A percentile compares a stretch with the other conserved stretches of the same genome.
phyloP scores from a whole-genome alignment of 2,113 vertebrate species.

The Ramphastos sulfuratus region DNA sequence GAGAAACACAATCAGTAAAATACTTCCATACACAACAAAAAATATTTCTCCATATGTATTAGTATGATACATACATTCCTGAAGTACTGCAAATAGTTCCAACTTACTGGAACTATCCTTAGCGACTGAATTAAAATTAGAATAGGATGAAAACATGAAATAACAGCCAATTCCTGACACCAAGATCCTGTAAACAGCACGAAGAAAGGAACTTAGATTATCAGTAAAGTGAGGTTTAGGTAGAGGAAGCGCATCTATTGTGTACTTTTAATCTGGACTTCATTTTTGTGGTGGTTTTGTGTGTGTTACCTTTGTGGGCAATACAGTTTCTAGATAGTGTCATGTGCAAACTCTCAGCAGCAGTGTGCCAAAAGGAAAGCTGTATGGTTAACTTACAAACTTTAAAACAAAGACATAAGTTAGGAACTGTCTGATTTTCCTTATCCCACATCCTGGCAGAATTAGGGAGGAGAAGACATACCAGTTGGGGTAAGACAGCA shows the following conservation, averaged over 20 bases:
- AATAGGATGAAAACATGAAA: neutral
- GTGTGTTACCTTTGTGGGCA: neutral
- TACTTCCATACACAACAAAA: neutral
- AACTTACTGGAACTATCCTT: neutral
- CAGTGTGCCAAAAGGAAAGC: neutral
- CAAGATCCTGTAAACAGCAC: slow-evolving; percentile 8
- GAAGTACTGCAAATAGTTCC: neutral
- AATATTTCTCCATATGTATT: neutral
- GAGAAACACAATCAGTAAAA: neutral
- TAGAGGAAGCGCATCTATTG: neutral
- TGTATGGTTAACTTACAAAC: neutral
- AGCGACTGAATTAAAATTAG: neutral
- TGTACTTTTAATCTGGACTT: neutral
- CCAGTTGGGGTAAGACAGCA: neutral
- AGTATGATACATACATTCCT: neutral
- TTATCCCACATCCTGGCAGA: neutral
- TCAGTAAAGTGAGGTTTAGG: neutral
- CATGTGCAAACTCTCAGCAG: neutral
- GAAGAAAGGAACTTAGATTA: neutral
- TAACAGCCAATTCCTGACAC: neutral
- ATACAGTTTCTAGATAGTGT: neutral
- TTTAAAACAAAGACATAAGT: neutral
- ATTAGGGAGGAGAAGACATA: neutral
- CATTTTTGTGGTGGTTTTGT: neutral
- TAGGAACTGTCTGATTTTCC: neutral